Conservation (phyloP, 2,113 vertebrate species). For the Addax nasomaculatus region DNA sequence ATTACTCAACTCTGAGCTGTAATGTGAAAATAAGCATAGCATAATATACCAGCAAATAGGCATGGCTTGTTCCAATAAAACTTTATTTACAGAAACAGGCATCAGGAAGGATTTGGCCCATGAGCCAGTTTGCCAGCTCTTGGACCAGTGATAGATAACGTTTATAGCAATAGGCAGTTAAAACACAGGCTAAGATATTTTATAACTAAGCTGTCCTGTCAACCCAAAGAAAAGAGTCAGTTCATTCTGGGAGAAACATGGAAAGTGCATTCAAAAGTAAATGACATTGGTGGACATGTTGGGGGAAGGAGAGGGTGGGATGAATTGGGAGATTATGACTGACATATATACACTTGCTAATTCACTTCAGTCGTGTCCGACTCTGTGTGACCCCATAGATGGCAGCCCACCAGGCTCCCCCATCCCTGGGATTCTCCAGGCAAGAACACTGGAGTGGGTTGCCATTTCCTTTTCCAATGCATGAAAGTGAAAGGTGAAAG, state of each 20-base stretch:
- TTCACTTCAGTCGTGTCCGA: too few species aligned
- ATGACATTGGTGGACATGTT: background rate
- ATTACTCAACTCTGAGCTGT: background rate
- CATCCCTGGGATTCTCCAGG: too few species aligned
- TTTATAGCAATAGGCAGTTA: background rate
- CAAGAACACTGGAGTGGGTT: too few species aligned
- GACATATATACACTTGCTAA: background rate
- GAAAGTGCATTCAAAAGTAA: background rate
- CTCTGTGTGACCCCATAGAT: too few species aligned
- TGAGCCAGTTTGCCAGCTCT: background rate
- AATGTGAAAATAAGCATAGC: background rate
- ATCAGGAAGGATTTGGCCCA: background rate
- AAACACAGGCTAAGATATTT: background rate
- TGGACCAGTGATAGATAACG: background rate
- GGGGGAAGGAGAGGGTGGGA: background rate
- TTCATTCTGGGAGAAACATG: background rate
- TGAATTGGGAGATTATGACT: background rate
- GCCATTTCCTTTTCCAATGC: too few species aligned
- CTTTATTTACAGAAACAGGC: background rate
- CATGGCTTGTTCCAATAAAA: background rate
- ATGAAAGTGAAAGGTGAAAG: too few species aligned
- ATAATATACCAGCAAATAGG: background rate
- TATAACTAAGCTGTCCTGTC: background rate
- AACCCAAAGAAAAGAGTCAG: background rate
- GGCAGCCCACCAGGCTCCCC: too few species aligned